phyloP scores from a whole-genome alignment of 1,140 invertebrate species.

The Trichomalopsis sarcophagae region DNA sequence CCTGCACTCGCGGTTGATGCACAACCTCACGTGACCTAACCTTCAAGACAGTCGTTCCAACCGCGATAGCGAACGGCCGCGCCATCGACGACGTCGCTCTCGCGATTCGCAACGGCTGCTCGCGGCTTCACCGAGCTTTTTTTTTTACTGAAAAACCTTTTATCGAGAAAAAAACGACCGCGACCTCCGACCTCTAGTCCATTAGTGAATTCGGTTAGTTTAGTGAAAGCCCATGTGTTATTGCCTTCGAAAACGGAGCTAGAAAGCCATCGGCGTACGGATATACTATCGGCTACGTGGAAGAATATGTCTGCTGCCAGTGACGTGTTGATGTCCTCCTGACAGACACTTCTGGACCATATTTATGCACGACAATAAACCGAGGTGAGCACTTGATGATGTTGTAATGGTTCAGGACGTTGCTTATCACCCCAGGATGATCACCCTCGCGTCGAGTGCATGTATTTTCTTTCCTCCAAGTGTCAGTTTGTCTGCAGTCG shows the following conservation, averaged over 20 bases:
- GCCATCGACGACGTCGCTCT: not conserved
- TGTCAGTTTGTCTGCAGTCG: not conserved
- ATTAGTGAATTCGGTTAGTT: not conserved
- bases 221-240: not conserved
- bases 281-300: conserved; percentile 7
- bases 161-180: not conserved
- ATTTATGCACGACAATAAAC: not conserved
- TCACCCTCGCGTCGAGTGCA: not conserved
- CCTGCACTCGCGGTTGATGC: not conserved
- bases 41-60: not conserved
- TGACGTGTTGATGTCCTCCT: conserved; percentile 63
- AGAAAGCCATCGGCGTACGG: not conserved
- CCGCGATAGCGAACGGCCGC: too few relatives aligned
- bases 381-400: not conserved
- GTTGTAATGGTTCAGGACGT: not conserved
- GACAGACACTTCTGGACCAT: conserved; percentile 3
- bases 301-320: conserved; percentile 55
- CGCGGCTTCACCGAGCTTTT: not conserved
- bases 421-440: not conserved
- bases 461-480: not conserved
- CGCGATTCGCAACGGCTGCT: not conserved
- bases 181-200: not conserved
- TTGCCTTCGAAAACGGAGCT: not conserved
- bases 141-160: not conserved
- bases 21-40: not conserved